These are phyloP conservation scores for Genyomyrus donnyi DNA, from an alignment of 2,113 vertebrate species.

Conservation along the genomic window DNA sequence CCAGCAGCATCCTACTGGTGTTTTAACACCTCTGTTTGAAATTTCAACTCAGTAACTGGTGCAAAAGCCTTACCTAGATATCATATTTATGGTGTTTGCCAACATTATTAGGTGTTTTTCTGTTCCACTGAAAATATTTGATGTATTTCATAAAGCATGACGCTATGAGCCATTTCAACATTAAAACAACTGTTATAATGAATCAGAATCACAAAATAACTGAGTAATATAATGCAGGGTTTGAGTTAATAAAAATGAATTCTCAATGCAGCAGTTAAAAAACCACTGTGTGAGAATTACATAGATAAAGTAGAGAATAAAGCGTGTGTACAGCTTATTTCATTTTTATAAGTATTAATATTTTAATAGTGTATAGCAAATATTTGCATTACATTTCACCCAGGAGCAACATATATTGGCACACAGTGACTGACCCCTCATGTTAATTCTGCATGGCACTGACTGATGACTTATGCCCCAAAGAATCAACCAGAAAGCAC, in stretches of 20 bases:
- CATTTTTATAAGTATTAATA: not conserved
- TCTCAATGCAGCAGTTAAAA: not conserved
- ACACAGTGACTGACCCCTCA: not conserved
- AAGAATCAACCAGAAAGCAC: not conserved
- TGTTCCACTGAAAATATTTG: not conserved
- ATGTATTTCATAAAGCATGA: not conserved
- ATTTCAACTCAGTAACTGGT: not conserved
- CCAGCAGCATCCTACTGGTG: not conserved
- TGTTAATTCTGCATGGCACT: not conserved
- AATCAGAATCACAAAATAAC: not conserved
- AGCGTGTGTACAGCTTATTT: not conserved
- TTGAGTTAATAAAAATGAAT: not conserved
- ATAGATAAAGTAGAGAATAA: not conserved
- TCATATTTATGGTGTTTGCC: not conserved
- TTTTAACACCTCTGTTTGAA: not conserved
- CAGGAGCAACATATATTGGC: not conserved
- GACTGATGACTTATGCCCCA: not conserved
- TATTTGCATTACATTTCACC: not conserved
- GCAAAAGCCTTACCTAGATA: not conserved
- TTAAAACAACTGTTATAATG: not conserved
- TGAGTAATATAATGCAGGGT: not conserved
- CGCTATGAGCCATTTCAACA: not conserved
- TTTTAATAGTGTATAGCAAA: not conserved
- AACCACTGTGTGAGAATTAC: not conserved
- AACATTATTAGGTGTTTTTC: not conserved